Conservation (phyloP, 2,888 invertebrate genomes). For the Craniophora ligustri region DNA sequence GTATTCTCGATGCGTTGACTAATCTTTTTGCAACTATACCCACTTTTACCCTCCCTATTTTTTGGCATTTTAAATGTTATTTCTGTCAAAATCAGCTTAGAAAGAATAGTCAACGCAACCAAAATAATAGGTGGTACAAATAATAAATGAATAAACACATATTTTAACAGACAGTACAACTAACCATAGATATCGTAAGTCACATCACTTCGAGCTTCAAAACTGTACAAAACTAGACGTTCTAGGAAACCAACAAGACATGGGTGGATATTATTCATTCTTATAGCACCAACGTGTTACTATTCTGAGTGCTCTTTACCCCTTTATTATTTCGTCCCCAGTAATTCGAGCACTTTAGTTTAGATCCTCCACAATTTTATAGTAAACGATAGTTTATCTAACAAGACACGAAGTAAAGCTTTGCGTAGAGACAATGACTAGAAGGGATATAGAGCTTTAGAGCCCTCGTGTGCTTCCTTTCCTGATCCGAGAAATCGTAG, state of each 20-base stretch:
- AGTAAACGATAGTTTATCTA: slow-evolving; percentile 58
- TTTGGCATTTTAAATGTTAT: too few relatives aligned
- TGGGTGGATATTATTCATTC: slow-evolving; percentile 63
- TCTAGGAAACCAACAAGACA: slow-evolving; percentile 57
- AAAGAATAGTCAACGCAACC: slow-evolving; percentile 73
- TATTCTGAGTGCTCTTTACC: slow-evolving; percentile 68
- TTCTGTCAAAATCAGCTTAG: slow-evolving; percentile 38
- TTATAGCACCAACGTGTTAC: slow-evolving; percentile 64
- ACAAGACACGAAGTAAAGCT: slow-evolving; percentile 73
- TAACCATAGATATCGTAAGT: slow-evolving; percentile 88
- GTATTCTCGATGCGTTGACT: slow-evolving; percentile 59
- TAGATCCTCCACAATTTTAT: slow-evolving; percentile 65
- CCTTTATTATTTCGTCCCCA: slow-evolving; percentile 67
- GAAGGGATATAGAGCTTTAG: slow-evolving; percentile 78
- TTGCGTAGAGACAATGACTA: slow-evolving; percentile 79
- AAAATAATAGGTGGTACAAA: slow-evolving; percentile 60
- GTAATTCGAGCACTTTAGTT: slow-evolving; percentile 69
- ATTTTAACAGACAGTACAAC: slow-evolving; percentile 71
- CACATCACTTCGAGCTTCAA: slow-evolving; percentile 77
- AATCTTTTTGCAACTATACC: slow-evolving; percentile 50
- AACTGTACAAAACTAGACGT: slow-evolving; percentile 74
- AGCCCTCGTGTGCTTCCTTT: slow-evolving; percentile 73
- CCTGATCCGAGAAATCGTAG: slow-evolving; percentile 69
- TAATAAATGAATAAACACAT: slow-evolving; percentile 55
- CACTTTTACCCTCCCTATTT: too few relatives aligned